Evolutionary conservation across 1,140 invertebrate species (phyloP), one percentile per base, ranked within the genome.

Genomic region (Micrasema minimum): DNA sequence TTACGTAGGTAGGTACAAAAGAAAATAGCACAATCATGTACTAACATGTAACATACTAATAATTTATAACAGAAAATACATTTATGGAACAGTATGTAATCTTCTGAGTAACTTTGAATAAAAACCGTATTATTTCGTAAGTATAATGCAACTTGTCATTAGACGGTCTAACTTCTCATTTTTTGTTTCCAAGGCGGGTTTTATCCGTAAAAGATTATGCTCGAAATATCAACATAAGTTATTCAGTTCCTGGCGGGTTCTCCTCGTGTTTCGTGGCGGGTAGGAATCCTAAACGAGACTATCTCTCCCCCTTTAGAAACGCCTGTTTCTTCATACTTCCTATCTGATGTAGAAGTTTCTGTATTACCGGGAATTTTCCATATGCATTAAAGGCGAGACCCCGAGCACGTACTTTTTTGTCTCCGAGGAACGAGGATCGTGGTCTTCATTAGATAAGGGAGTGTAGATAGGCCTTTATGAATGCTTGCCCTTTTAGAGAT

Each of bases 351-450:
- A 35, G 18, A 20, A 20, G 14, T 22, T 22, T 59, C 55, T 43
- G 55, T 16, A 41, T 53, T 53, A 53, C 50, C 14, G 26, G 26
- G 50, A 53, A 53, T 53, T 31, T 31, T 35, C 50, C 50, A 41
- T n/a, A 59, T 59, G 37, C 51, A 55, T 55, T 55, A 23, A 7
- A 55, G 26, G 51, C 26, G 51, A 55, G 51, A 55, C 31, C 51
- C 26, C 3, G 37, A 59, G 35, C 18, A 10, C 55, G 55, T 43
- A 41, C 14, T 59, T 43, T 59, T 41, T 59, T 23, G 48, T 51
- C 48, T 23, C 6, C 48, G 22, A 22, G n/a, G 48, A 51, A 51
- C 20, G 48, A 18, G 48, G 48, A 18, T 51, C 48, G 48, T 51
- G 48, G 48, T 20, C 48, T 20, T 51, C 20, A 51, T 51, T 51